A percentile compares a stretch with the other conserved stretches of the same genome.
Evolutionary conservation across 2,888 invertebrate genomes (phyloP).

Genomic region (Embidobia sp.): DNA sequence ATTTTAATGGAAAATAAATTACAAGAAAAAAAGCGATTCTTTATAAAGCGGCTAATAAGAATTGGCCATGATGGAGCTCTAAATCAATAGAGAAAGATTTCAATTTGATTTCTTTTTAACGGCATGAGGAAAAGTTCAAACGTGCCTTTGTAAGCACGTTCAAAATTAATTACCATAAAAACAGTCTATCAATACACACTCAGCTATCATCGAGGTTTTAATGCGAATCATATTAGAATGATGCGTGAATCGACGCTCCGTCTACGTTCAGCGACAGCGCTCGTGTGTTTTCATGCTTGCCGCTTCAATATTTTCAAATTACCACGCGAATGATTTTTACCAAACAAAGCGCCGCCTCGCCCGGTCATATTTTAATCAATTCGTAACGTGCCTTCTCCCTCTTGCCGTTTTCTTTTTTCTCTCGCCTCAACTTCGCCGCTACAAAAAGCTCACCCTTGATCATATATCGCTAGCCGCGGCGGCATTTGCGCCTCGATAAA

Average conservation of each 20-base stretch:
- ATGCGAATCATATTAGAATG: constrained; percentile 62
- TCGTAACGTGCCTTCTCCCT: constrained; percentile 67
- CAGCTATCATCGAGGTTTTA: constrained; percentile 70
- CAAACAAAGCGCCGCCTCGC: constrained; percentile 79
- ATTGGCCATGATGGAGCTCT: constrained; percentile 17
- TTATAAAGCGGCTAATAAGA: constrained; percentile 3
- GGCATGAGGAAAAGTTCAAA: constrained; percentile 70
- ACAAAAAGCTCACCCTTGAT: constrained; percentile 69
- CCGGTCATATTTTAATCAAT: constrained; percentile 80
- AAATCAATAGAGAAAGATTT: constrained; percentile 57
- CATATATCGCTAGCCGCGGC: constrained; percentile 69
- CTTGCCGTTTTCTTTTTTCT: constrained; percentile 61
- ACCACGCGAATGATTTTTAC: constrained; percentile 77
- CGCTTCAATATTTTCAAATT: constrained; percentile 79
- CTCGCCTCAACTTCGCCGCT: constrained; percentile 66
- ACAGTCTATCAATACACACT: constrained; percentile 57
- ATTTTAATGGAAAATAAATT: too few species aligned
- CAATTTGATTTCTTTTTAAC: constrained; percentile 35
- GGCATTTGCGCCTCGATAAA: constrained; percentile 76
- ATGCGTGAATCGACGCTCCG: constrained; percentile 65
- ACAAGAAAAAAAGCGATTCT: neutral
- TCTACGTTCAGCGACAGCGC: constrained; percentile 40
- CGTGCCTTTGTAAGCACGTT: constrained; percentile 45
- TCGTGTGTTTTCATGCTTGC: constrained; percentile 51
- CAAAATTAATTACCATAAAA: constrained; percentile 67